These are phyloP conservation scores for Gila orcuttii DNA, from an alignment of 2,113 vertebrate species.

Conservation along the genomic window DNA sequence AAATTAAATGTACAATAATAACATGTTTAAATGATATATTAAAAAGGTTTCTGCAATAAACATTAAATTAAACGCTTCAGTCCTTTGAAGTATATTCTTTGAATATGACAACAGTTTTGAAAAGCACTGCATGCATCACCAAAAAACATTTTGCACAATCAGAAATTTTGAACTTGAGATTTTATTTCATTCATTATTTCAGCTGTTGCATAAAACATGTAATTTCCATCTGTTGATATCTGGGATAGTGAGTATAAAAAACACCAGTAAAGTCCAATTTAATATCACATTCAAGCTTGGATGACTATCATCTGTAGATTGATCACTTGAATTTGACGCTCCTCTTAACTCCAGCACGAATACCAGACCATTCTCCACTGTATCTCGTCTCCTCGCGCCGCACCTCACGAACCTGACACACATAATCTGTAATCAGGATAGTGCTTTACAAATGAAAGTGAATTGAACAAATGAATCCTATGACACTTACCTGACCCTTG, in stretches of 20 bases:
- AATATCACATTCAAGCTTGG: not conserved
- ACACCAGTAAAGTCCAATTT: not conserved
- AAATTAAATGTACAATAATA: not conserved
- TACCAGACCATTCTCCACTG: constrained; percentile 88
- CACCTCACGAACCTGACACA: constrained; percentile 83
- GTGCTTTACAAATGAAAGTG: not conserved
- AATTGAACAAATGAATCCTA: not conserved
- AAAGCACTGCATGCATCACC: not conserved
- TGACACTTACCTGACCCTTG: constrained; percentile 84
- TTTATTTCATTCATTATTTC: not conserved
- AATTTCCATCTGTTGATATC: not conserved
- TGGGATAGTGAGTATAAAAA: not conserved
- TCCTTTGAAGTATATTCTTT: not conserved
- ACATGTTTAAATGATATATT: not conserved
- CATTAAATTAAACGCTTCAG: not conserved
- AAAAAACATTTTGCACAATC: not conserved
- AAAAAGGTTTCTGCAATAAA: constrained; percentile 33
- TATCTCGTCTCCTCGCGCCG: constrained; percentile 84
- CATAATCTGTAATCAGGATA: not conserved
- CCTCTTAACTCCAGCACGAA: constrained; percentile 94
- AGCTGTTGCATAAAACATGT: not conserved
- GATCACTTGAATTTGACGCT: constrained; percentile 88
- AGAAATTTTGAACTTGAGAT: not conserved
- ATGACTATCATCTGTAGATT: not conserved
- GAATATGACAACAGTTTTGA: not conserved